These are phyloP conservation scores for Mobula hypostoma DNA, from an alignment of 2,113 vertebrate genomes.

Conservation along the genomic window DNA sequence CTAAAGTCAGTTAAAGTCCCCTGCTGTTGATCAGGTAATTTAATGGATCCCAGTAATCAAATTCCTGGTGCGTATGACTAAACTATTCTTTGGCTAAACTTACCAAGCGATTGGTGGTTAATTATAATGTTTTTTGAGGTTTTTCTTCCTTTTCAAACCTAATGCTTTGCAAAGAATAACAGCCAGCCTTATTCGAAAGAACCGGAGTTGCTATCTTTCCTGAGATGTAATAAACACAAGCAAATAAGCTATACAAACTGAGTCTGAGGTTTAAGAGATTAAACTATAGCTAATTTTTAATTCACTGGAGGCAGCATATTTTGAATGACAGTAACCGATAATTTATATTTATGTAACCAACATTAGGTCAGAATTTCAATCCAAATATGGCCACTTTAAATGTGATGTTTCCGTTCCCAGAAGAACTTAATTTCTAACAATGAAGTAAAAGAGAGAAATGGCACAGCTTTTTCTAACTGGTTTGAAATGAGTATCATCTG, in stretches of 20 bases:
- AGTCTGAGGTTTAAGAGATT: background rate
- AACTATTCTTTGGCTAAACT: background rate
- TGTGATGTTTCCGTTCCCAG: background rate
- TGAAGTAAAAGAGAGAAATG: conserved; percentile 25
- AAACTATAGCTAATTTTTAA: background rate
- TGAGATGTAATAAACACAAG: background rate
- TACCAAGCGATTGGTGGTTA: background rate
- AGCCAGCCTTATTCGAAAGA: background rate
- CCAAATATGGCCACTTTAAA: conserved; percentile 16
- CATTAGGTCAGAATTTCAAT: background rate
- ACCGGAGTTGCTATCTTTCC: background rate
- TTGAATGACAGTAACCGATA: background rate
- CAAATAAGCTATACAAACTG: background rate
- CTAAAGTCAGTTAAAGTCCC: background rate
- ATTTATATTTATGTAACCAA: background rate
- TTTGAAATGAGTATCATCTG: conserved; percentile 31
- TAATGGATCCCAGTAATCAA: background rate
- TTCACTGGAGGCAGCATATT: background rate
- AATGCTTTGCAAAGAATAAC: background rate
- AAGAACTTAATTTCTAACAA: conserved; percentile 17
- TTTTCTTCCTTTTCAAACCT: background rate
- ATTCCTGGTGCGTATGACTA: background rate
- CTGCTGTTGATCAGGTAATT: background rate
- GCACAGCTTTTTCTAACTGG: conserved; percentile 24
- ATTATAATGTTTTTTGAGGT: background rate